Percentiles rank a stretch among this genome's conserved stretches.
phyloP scores from a whole-genome alignment of 2,113 vertebrate genomes.

The Gasterosteus nipponicus region DNA sequence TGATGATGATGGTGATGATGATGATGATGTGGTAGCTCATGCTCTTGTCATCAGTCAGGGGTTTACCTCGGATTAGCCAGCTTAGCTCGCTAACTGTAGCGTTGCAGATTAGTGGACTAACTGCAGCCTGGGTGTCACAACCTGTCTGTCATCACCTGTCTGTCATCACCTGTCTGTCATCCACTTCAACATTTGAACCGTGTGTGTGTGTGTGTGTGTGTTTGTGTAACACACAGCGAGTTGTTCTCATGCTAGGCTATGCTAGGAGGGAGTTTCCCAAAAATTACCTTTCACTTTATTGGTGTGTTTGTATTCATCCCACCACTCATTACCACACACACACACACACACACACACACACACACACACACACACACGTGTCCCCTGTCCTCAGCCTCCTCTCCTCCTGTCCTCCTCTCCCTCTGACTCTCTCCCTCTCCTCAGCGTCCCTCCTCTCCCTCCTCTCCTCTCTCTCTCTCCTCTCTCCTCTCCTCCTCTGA shows the following conservation, averaged over 20 bases:
- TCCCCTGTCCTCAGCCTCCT: too few relatives aligned
- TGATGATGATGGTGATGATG: neutral
- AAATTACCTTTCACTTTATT: neutral
- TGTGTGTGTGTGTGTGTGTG: constrained; percentile 23
- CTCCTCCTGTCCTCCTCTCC: neutral
- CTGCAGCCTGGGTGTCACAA: neutral
- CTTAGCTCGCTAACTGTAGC: constrained; percentile 61
- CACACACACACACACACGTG: neutral
- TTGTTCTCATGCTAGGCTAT: constrained; percentile 25
- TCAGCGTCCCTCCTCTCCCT: too few relatives aligned
- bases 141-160: too few relatives aligned
- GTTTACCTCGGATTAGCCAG: constrained; percentile 69
- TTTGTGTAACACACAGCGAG: neutral
- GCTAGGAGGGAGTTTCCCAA: neutral
- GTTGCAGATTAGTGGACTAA: constrained; percentile 54
- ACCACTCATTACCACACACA: too few relatives aligned
- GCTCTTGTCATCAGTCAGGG: constrained; percentile 56
- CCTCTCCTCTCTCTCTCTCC: neutral
- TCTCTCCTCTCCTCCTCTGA: constrained; percentile 22
- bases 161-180: too few relatives aligned
- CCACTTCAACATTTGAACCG: too few relatives aligned
- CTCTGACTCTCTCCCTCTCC: too few relatives aligned
- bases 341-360: neutral
- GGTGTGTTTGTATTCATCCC: neutral
- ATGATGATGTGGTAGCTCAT: neutral